Conservation (phyloP, 2,113 vertebrate species). For the Scatophagus argus region DNA sequence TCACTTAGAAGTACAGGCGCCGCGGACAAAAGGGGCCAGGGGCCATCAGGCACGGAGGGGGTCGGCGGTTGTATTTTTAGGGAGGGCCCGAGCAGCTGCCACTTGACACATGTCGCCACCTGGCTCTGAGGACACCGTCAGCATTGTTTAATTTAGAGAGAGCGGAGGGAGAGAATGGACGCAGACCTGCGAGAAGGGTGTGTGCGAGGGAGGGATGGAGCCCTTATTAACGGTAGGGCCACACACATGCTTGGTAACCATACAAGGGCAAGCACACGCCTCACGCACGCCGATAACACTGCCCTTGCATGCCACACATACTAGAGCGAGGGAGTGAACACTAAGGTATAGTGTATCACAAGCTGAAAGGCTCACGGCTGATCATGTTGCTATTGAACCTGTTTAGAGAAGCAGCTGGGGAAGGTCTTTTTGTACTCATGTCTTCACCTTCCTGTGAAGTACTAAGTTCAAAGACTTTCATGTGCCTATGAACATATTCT, state of each 20-base stretch:
- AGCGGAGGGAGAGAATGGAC: conserved; percentile 62
- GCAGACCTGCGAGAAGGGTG: conserved; percentile 37
- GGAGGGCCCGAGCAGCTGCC: conserved; percentile 79
- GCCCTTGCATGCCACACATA: conserved; percentile 71
- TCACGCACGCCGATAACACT: conserved; percentile 73
- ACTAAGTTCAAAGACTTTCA: conserved; percentile 13
- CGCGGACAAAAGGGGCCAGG: conserved; percentile 78
- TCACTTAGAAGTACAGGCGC: conserved; percentile 79
- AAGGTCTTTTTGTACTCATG: conserved; percentile 11
- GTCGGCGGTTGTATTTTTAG: conserved; percentile 80
- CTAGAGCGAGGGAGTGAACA: conserved; percentile 59
- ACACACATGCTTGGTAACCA: conserved; percentile 72
- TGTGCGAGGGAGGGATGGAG: not conserved
- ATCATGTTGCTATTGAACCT: conserved; percentile 67
- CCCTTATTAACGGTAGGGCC: conserved; percentile 66
- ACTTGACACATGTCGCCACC: conserved; percentile 81
- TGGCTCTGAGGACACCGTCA: conserved; percentile 78
- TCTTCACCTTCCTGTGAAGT: conserved; percentile 44
- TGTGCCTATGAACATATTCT: not conserved
- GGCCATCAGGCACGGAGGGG: conserved; percentile 65
- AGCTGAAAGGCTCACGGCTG: conserved; percentile 45
- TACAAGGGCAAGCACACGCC: conserved; percentile 77
- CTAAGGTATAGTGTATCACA: conserved; percentile 68
- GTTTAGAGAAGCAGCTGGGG: conserved; percentile 58
- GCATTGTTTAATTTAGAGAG: conserved; percentile 80